phyloP scores from a whole-genome alignment of 1,140 invertebrate genomes.

The Dendroctonus ponderosae region DNA sequence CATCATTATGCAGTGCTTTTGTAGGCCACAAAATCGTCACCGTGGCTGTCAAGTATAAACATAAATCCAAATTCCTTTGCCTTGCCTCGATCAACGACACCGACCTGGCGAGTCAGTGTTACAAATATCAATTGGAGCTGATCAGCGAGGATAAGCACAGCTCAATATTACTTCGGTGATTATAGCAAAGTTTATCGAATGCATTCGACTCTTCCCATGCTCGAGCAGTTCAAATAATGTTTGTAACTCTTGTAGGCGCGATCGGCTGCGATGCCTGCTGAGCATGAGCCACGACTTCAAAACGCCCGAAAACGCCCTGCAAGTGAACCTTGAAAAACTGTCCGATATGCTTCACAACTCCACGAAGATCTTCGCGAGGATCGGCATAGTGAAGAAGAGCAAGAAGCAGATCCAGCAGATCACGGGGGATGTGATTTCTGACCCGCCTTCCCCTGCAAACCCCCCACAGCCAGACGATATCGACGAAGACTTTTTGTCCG shows the following conservation, averaged over 20 bases:
- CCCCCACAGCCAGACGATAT: slow-evolving; percentile 5
- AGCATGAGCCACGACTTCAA: slow-evolving; percentile 5
- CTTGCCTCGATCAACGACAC: slow-evolving; percentile 27
- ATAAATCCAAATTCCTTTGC: slow-evolving; percentile 13
- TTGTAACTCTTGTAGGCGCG: slow-evolving; percentile 1
- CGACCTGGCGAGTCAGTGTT: slow-evolving; percentile 34
- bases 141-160: slow-evolving; percentile 23
- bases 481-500: slow-evolving; percentile 47
- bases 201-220: not conserved
- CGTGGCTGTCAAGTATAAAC: slow-evolving; percentile 25
- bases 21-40: slow-evolving; percentile 17
- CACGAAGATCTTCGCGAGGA: slow-evolving; percentile 15
- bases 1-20: not conserved
- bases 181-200: not conserved
- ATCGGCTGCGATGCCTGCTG: slow-evolving; percentile 18
- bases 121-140: slow-evolving; percentile 34
- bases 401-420: slow-evolving; percentile 33
- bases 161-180: slow-evolving; percentile 30
- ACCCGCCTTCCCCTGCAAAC: not conserved
- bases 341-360: slow-evolving; percentile 20
- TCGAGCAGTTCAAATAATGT: not conserved
- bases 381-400: slow-evolving; percentile 33
- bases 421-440: slow-evolving; percentile 1
- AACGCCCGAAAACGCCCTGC: slow-evolving; percentile 16
- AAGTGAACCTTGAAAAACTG: slow-evolving; percentile 22